Evolutionary conservation across 2,113 vertebrate genomes (phyloP), one percentile per base, ranked within the genome.

Genomic region (Sebastes schlegelii): DNA sequence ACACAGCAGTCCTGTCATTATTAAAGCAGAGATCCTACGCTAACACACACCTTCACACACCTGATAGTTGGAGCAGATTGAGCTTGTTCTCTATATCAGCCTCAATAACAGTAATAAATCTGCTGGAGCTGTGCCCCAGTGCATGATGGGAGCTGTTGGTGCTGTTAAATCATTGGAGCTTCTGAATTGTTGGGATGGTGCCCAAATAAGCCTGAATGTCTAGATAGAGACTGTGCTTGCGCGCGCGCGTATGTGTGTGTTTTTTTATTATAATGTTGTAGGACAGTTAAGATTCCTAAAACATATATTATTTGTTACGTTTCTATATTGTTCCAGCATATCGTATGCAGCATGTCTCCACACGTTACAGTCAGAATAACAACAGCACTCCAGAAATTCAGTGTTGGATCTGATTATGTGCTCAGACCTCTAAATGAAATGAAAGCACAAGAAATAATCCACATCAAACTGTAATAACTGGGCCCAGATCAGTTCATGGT

Each of bases 1-100:
- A 45, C 60, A 34, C 78, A 57, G 67, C 75, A 82, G 90, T 84
- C 87, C 92, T 88, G 85, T 92, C 84, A 91, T 93, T 92, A 93
- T 87, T 92, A 93, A 92, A 93, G 74, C 84, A 86, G 64, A 80
- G 83, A 86, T 89, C 77, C 87, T 74, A 85, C 54, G 5, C 67
- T 65, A 80, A 86, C 80, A 79, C 62, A 88, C 89, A 88, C 88
- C 88, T 85, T 85, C 52, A 62, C 82, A 88, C 84, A 91, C 88
- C 88, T 90, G 86, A 89, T 85, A 79, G 71, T 89, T 87, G 64
- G 4, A 74, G 79, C 42, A 60, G 57, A 84, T 71, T 74, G 46
- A 57, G 68, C 21, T 11, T 7, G 4, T 63, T 74, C 54, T 77
- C 16, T 68, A 4, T 6, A 68, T 84, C 61, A 34, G n/a, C 43